Conservation (phyloP, 2,113 vertebrate genomes). For the Rhea pennata region DNA sequence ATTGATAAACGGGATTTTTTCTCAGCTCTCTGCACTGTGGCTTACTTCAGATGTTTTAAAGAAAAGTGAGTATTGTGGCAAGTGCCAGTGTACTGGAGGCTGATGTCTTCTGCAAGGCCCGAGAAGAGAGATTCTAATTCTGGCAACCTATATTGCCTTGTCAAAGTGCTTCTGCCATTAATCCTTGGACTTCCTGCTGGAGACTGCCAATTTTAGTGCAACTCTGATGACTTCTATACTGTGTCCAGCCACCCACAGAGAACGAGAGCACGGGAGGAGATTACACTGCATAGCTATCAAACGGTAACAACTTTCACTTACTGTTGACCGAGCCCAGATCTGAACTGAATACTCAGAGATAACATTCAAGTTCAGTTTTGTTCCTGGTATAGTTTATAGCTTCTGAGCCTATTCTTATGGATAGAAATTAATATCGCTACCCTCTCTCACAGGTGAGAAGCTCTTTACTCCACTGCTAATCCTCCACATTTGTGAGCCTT, state of each 20-base stretch:
- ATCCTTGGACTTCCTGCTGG: not conserved
- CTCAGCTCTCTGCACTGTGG: not conserved
- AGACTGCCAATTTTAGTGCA: not conserved
- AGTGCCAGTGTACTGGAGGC: not conserved
- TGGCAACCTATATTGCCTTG: not conserved
- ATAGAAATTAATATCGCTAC: not conserved
- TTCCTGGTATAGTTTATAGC: not conserved
- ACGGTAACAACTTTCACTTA: not conserved
- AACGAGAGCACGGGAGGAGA: not conserved
- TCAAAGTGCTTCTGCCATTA: not conserved
- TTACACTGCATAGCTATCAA: not conserved
- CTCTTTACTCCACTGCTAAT: not conserved
- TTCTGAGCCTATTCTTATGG: not conserved
- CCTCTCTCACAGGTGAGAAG: not conserved
- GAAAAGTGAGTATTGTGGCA: not conserved
- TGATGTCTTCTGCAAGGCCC: not conserved
- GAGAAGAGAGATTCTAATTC: not conserved
- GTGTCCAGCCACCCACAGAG: rapidly evolving
- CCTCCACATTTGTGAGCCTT: not conserved
- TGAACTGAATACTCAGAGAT: not conserved
- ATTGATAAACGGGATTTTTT: not conserved
- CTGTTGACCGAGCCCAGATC: not conserved
- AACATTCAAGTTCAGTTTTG: not conserved
- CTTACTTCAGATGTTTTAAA: not conserved
- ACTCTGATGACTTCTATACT: not conserved